Base-by-base conservation (phyloP, 2,113 vertebrate species). In the Etheostoma cragini region DNA sequence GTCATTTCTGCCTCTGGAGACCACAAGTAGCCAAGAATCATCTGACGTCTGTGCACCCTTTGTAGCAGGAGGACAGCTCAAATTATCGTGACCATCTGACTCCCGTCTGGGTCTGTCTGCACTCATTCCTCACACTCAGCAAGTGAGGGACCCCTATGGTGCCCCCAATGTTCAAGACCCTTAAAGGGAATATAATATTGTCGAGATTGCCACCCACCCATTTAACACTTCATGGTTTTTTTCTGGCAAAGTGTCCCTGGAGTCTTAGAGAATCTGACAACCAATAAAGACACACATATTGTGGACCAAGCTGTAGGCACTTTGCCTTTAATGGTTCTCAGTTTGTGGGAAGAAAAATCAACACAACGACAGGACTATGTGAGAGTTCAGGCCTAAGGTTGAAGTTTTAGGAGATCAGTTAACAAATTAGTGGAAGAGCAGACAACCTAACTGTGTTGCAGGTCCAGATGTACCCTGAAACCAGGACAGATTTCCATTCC, bases 31-130 rank as follows among this genome's bases (percentile, higher is more conserved):
- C 53, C 56, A 67, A 56, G 65, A 89, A 78, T 71, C 58, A 63
- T 86, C 54, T 78, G 66, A 87, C 2, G 72, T 72, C 62, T 75
- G 62, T 22, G 7, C 26, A 11, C 33, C 22, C 71, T 83, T 76
- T 88, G 70, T 64, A 78, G 65, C 47, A 69, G 4, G 61, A 84
- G 68, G 68, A 72, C 73, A 52, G 74, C 76, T 85, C 74, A 80
- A 82, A 86, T 86, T 84, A 87, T 72, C 24, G 16, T 62, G 78
- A 82, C 78, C 86, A 82, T 89, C 82, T 85, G 81, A 88, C 79
- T 86, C 76, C 76, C 79, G 85, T 83, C 87, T 89, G 80, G 68
- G 58, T 72, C 24, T 72, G 65, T 88, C 82, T 86, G 66, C 70
- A 66, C 77, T 76, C 13, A 79, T 77, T 81, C 75, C 76, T 71